Evolutionary conservation across 2,888 invertebrate genomes (phyloP).

Genomic region (Coelinius sp.): DNA sequence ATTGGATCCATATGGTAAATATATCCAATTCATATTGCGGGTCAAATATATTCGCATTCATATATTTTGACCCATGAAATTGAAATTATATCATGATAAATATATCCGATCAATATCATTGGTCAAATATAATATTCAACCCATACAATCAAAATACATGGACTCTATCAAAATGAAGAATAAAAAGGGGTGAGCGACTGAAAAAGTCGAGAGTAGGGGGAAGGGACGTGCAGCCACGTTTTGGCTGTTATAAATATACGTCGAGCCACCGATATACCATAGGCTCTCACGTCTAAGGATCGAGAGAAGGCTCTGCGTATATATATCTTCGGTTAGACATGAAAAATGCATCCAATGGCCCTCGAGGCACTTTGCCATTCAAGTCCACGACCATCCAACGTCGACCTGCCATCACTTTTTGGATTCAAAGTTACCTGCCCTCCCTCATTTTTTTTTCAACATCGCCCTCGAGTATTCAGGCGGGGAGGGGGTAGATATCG

Average conservation of each 20-base stretch:
- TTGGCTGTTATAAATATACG: slow-evolving; percentile 37
- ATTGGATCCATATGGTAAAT: too few species aligned
- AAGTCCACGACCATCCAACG: slow-evolving; percentile 56
- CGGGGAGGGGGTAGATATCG: slow-evolving; percentile 4
- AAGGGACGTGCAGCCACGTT: slow-evolving; percentile 35
- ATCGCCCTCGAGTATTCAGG: not conserved
- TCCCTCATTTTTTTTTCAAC: slow-evolving; percentile 42
- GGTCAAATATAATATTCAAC: slow-evolving; percentile 52
- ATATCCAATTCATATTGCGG: too few species aligned
- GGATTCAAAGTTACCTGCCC: slow-evolving; percentile 68
- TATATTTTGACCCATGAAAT: too few species aligned
- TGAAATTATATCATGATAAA: too few species aligned
- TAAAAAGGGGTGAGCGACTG: slow-evolving; percentile 31
- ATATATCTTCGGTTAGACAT: slow-evolving; percentile 62
- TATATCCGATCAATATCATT: too few species aligned
- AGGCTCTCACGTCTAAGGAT: slow-evolving; percentile 6
- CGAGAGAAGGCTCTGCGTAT: slow-evolving; percentile 29
- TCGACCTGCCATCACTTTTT: slow-evolving; percentile 66
- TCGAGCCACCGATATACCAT: slow-evolving; percentile 27
- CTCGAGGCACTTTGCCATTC: slow-evolving; percentile 65
- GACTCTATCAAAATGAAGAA: not conserved
- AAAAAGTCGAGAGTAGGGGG: slow-evolving; percentile 25
- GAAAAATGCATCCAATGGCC: slow-evolving; percentile 68
- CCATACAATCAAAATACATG: slow-evolving; percentile 60
- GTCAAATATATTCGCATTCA: too few species aligned